Evolutionary conservation across 2,888 invertebrate genomes (phyloP).

Genomic region (Dolomedes plantarius): DNA sequence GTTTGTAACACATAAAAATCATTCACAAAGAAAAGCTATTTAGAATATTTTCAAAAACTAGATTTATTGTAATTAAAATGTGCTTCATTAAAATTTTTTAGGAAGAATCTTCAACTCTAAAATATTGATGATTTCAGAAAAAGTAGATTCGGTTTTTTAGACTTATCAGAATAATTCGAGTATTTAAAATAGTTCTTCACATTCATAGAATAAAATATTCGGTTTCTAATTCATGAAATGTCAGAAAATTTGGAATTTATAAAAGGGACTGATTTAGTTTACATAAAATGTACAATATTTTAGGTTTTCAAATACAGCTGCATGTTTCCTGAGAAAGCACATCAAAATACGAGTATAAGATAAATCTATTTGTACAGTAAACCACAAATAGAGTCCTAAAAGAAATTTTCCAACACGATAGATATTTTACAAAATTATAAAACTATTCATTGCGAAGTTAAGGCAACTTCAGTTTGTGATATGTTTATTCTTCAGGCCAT

Average conservation of each 20-base stretch:
- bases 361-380: conserved; percentile 49
- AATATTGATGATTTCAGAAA: conserved; percentile 10
- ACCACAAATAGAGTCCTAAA: conserved; percentile 45
- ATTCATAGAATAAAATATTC: background rate
- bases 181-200: background rate
- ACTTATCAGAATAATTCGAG: background rate
- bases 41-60: too few species aligned
- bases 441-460: conserved; percentile 66
- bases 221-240: background rate
- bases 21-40: background rate
- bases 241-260: background rate
- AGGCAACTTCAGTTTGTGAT: conserved; percentile 69
- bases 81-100: background rate
- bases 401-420: conserved; percentile 35
- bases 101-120: background rate
- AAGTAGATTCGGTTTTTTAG: conserved; percentile 10
- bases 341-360: conserved; percentile 49
- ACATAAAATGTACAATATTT: conserved; percentile 22
- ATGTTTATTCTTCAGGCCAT: conserved; percentile 62
- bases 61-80: too few species aligned
- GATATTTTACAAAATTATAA: conserved; percentile 64
- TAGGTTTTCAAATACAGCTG: conserved; percentile 37
- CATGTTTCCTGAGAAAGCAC: conserved; percentile 35
- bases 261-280: background rate
- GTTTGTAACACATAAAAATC: background rate